Base-by-base conservation (phyloP, 2,113 vertebrate species). In the Monopterus albus region DNA sequence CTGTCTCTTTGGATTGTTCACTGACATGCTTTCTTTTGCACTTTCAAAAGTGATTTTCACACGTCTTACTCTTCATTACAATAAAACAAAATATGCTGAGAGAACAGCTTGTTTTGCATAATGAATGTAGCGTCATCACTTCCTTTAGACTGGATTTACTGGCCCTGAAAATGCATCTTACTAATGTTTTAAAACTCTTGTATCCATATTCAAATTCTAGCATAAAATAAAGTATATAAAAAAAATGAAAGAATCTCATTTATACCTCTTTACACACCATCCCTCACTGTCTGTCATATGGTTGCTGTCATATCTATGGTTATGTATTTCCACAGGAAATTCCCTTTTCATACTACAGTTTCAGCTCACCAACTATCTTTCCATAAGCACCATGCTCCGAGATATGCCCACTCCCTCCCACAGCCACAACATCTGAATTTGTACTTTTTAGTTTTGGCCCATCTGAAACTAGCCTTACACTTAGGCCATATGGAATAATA, bases 401-500 rank as follows among this genome's bases (percentile, higher is more conserved):
- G 15, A 55, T n/a, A 28, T 35, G 20, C 15, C 43, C 42, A 18
- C n/a, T 14, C 43, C 31, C 28, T 66, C 12, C 47, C 58, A 62
- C 50, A 71, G 36, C 36, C 69, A 26, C 69, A 62, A 45, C 51
- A 52, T 66, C 33, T 35, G 23, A 78, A 60, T 38, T 26, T 21
- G 50, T 31, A n/a, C n/a, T n/a, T n/a, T n/a, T n/a, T n/a, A n/a
- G n/a, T n/a, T n/a, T n/a, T n/a, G n/a, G n/a, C n/a, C n/a, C n/a
- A n/a, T n/a, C n/a, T n/a, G n/a, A n/a, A n/a, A n/a, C n/a, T n/a
- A n/a, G n/a, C 39, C 36, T 75, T 62, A 47, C 63, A 15, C 66
- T 78, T 35, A 26, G 43, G 40, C 79, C 73, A 65, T 72, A 73
- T 67, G 69, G 59, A 86, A 86, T 77, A 70, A 62, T 59, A 50